Evolutionary conservation across 2,888 invertebrate genomes (phyloP), one percentile per base, ranked within the genome.

Genomic region (Stenoptilia bipunctidactyla): DNA sequence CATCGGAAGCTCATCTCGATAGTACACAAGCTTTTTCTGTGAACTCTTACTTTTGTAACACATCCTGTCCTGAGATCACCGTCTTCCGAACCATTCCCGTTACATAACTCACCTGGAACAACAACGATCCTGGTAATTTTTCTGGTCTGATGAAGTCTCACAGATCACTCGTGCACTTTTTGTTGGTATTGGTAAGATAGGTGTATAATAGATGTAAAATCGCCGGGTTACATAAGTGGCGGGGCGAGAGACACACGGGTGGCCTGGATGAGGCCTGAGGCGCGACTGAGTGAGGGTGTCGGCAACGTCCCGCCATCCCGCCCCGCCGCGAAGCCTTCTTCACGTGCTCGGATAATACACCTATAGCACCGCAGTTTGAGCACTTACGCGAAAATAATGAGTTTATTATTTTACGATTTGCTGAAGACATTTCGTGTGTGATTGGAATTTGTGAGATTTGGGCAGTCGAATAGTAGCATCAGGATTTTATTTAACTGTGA

Each of bases 241-340:
- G 68, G 59, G 58, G 61, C 59, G 68, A 68, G 63, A 64, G 55
- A 63, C 66, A 74, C 67, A 77, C 80, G 80, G 76, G 70, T 60
- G 53, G 69, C 80, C 82, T 79, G 74, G 63, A 50, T 54, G 74
- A 75, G 80, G 80, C 72, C 68, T 61, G 68, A 62, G 64, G 64
- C 74, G 77, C 79, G 80, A 83, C 83, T 83, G 76, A 53, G 49
- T 58, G 57, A 51, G 56, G 52, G 75, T 76, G 76, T 74, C 77
- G 69, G n/a, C n/a, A n/a, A n/a, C n/a, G n/a, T 8, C 20, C 20
- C 77, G 63, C 69, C 63, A 64, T 61, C 66, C 53, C 56, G 66
- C 61, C 61, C 56, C 56, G 56, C 63, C 50, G 50, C 35, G 41
- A 30, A 42, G 50, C 54, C 62, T 55, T 56, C 58, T 57, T 56